A percentile compares a stretch with the other conserved stretches of the same genome.
These are phyloP conservation scores for Leptocoma aspasia DNA, from an alignment of 2,113 vertebrate species.

Conservation along the genomic window DNA sequence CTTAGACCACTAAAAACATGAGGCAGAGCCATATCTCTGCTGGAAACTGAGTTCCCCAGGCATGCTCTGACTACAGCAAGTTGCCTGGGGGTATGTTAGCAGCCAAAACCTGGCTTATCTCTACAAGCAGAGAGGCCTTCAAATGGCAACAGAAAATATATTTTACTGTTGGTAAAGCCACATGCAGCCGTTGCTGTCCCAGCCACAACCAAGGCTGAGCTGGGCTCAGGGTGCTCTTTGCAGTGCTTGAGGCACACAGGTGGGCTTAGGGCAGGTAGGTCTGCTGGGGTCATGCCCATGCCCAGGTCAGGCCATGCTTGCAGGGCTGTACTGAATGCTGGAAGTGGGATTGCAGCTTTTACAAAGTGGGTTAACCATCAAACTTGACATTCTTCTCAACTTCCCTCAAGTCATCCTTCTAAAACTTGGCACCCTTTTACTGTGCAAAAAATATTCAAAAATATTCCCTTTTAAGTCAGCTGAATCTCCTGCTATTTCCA, in stretches of 20 bases:
- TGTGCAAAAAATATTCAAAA: not conserved
- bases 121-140: not conserved
- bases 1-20: not conserved
- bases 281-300: not conserved
- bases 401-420: not conserved
- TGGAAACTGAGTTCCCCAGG: not conserved
- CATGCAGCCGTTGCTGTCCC: not conserved
- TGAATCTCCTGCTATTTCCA: not conserved
- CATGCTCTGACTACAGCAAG: not conserved
- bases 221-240: not conserved
- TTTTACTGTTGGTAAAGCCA: not conserved
- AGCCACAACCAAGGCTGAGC: not conserved
- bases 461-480: constrained; percentile 24
- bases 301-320: not conserved
- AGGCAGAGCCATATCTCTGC: not conserved
- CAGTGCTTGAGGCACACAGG: not conserved
- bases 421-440: not conserved
- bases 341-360: not conserved
- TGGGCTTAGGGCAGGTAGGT: not conserved
- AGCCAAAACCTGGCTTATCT: not conserved
- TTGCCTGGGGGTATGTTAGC: not conserved
- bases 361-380: not conserved
- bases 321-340: not conserved
- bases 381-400: not conserved
- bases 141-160: not conserved